Percentiles rank a stretch among this genome's conserved stretches.
These are phyloP conservation scores for Aphidius ervi DNA, from an alignment of 1,140 invertebrate genomes.

Conservation along the genomic window DNA sequence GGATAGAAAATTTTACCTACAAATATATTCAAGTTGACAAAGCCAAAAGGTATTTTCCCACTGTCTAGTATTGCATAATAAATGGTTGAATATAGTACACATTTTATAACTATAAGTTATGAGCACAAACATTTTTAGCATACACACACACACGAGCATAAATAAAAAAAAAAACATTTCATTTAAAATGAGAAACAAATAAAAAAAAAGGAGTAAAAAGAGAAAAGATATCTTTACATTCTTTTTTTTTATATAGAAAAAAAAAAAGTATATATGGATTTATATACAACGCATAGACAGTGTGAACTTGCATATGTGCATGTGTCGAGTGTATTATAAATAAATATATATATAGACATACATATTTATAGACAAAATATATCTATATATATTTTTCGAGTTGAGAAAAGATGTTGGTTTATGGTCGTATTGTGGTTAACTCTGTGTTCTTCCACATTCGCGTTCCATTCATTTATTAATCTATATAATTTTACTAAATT, in stretches of 20 bases:
- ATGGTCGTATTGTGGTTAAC: conserved; percentile 7
- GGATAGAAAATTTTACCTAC: not conserved
- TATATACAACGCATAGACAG: not conserved
- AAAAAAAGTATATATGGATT: not conserved
- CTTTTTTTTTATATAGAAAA: no score
- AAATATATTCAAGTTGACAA: not conserved
- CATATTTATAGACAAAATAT: not conserved
- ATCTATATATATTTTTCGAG: not conserved
- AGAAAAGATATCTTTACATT: no score
- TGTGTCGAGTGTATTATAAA: not conserved
- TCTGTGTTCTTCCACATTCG: not conserved
- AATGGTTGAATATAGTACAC: not conserved
- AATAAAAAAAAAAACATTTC: no score
- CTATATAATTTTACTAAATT: no score
- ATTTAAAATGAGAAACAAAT: no score
- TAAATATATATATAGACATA: not conserved
- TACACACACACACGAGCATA: not conserved
- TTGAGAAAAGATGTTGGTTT: not conserved
- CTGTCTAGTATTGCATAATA: conserved; percentile 14
- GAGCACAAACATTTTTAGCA: not conserved
- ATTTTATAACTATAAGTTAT: not conserved
- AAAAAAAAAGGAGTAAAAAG: no score
- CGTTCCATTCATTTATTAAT: no score
- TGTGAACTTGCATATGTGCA: not conserved
- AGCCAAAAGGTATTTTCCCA: conserved; percentile 3